A percentile compares a stretch with the other conserved stretches of the same genome.
Conservation (phyloP, 2,797 vertebrate genomes). For the Sebastes paucispinis region DNA sequence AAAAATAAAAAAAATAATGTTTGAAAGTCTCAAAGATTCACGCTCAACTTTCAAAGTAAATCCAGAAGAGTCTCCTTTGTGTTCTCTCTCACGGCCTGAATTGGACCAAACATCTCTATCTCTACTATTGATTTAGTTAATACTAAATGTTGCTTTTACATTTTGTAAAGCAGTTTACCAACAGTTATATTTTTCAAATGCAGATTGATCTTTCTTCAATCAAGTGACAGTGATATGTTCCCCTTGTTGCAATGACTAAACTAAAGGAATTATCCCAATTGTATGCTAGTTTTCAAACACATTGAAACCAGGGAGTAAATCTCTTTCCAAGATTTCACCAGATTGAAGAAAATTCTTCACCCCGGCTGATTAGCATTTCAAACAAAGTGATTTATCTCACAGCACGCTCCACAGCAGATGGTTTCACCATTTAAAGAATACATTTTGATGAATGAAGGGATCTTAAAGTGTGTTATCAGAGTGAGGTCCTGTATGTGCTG, state of each 20-base stretch:
- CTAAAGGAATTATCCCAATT: too few relatives aligned
- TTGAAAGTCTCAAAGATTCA: too few relatives aligned
- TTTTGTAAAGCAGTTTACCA: neutral
- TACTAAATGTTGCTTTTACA: neutral
- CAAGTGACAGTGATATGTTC: too few relatives aligned
- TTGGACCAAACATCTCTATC: neutral
- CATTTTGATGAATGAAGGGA: slow-evolving; percentile 7
- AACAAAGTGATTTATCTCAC: slow-evolving; percentile 46
- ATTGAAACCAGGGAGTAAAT: neutral
- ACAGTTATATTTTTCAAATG: neutral
- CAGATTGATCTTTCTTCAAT: too few relatives aligned
- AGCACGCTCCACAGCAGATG: slow-evolving; percentile 46
- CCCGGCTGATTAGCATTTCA: slow-evolving; percentile 49
- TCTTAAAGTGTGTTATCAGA: neutral
- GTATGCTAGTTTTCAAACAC: neutral
- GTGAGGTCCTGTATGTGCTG: neutral
- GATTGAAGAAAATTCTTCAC: slow-evolving; percentile 9
- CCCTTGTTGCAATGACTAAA: neutral
- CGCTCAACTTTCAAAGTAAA: neutral
- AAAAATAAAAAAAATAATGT: neutral
- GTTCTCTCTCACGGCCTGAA: neutral
- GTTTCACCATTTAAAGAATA: slow-evolving; percentile 4
- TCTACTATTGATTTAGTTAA: neutral
- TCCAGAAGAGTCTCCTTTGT: neutral
- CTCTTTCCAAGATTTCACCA: neutral